Base-by-base conservation (phyloP, 2,888 invertebrate genomes). In the Drosophila bunnanda region DNA sequence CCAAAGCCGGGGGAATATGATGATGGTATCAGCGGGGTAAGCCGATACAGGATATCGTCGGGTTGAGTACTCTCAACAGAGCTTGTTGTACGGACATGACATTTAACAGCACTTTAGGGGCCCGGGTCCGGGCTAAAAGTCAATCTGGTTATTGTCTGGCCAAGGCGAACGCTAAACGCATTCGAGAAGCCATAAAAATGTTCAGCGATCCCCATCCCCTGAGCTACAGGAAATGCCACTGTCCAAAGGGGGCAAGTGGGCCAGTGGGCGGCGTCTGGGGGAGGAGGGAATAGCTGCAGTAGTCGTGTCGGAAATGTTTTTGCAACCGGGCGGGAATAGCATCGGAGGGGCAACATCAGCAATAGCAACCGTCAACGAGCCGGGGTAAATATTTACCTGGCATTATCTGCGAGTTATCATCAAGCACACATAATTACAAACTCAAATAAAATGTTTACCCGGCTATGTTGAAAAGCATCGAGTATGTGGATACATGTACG, bases 401-500 rank as follows among this genome's bases (percentile, higher is more conserved):
- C 75, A 88, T 84, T 84, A 84, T 84, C 83, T 83, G 71, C 75
- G 76, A 84, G 85, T 80, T 88, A 84, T 88, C 88, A 78, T 82
- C 79, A 71, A 79, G 79, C 75, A 81, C 71, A 81, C 85, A 79
- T 89, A 85, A 84, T 85, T 89, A 85, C 88, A 84, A 84, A 79
- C 80, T 73, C 89, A 85, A 84, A 89, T 78, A 78, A 68, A 84
- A 79, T 84, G 87, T 89, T 87, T 89, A 84, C 85, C 71, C 79
- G 84, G 84, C 80, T 86, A 84, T 84, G 87, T 78, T 78, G 83
- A 80, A 88, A 82, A 69, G 71, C 71, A 65, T 53, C 53, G 80
- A 71, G 52, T 61, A 46, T 74, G 57, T 57, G 66, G 73, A 30
- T 72, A 54, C 54, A 50, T 17, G 17, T 48, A 20, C 50, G 20